These are phyloP conservation scores for Bradypodion ventrale DNA, from an alignment of 2,797 vertebrate genomes.

Conservation along the genomic window DNA sequence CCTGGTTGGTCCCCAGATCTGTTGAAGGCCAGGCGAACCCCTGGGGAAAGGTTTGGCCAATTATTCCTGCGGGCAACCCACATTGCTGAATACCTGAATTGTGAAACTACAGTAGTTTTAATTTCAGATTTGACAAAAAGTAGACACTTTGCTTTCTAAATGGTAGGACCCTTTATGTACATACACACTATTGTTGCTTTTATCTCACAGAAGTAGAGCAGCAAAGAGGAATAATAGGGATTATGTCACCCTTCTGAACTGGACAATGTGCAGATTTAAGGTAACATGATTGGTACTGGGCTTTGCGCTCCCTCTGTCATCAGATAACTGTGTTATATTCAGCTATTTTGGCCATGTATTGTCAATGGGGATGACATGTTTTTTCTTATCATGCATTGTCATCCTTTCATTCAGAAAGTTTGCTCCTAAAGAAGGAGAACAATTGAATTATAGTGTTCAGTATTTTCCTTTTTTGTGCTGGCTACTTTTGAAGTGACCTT, in stretches of 20 bases:
- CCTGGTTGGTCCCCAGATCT: too few species aligned
- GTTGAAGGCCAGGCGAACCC: too few species aligned
- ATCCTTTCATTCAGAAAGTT: background rate
- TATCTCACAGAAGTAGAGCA: background rate
- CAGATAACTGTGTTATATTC: background rate
- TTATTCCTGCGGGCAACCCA: too few species aligned
- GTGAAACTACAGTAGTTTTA: background rate
- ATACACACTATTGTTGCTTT: background rate
- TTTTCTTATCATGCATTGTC: too few species aligned
- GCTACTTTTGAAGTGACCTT: background rate
- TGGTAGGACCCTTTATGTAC: background rate
- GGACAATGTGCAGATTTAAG: background rate
- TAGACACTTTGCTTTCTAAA: background rate
- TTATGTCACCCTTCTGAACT: background rate
- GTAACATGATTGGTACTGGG: background rate
- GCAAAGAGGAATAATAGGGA: background rate
- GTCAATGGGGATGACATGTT: background rate
- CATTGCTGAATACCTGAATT: background rate
- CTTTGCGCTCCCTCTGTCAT: background rate
- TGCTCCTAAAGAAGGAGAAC: background rate
- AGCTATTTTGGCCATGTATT: background rate
- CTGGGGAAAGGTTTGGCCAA: too few species aligned
- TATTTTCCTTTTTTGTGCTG: background rate
- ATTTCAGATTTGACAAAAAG: background rate
- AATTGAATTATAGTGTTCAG: background rate